These are phyloP conservation scores for Drosophila vallismaia DNA, from an alignment of 2,888 invertebrate genomes.

Conservation along the genomic window DNA sequence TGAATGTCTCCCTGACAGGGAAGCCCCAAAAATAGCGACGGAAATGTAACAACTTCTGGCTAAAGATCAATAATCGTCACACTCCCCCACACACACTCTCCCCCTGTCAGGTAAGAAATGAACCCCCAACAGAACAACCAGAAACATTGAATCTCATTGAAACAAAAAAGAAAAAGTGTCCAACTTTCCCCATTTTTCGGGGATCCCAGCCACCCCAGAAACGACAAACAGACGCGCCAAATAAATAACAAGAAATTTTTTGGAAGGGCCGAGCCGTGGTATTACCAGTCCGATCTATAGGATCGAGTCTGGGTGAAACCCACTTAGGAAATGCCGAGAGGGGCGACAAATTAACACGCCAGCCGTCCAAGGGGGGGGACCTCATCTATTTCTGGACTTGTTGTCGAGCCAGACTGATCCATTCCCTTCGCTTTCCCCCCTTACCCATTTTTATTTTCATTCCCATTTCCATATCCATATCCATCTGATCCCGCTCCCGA, in stretches of 20 bases:
- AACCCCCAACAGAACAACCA: conserved; percentile 45
- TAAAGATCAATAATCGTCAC: conserved; percentile 71
- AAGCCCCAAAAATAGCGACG: conserved; percentile 57
- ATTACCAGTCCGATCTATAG: conserved; percentile 2
- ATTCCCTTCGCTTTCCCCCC: neutral
- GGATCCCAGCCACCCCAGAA: conserved; percentile 18
- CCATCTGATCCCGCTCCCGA: neutral
- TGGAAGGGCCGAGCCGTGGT: conserved; percentile 7
- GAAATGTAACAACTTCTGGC: conserved; percentile 66
- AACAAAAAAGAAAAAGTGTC: conserved; percentile 16
- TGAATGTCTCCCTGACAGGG: conserved; percentile 12
- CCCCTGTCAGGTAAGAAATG: conserved; percentile 41
- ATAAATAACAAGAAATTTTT: conserved; percentile 65
- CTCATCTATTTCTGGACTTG: conserved; percentile 37
- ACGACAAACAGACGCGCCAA: conserved; percentile 77
- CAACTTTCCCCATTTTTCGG: conserved; percentile 1
- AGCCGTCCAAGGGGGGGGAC: conserved; percentile 40
- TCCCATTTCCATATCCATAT: conserved; percentile 8
- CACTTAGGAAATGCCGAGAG: conserved; percentile 56
- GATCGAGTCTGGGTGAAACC: neutral
- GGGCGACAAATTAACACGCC: conserved; percentile 69
- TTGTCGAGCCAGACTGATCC: conserved; percentile 40
- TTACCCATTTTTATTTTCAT: neutral
- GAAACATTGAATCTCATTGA: conserved; percentile 60
- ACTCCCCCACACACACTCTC: neutral